phyloP scores from a whole-genome alignment of 1,140 invertebrate genomes.

The Hycleus phaleratus region DNA sequence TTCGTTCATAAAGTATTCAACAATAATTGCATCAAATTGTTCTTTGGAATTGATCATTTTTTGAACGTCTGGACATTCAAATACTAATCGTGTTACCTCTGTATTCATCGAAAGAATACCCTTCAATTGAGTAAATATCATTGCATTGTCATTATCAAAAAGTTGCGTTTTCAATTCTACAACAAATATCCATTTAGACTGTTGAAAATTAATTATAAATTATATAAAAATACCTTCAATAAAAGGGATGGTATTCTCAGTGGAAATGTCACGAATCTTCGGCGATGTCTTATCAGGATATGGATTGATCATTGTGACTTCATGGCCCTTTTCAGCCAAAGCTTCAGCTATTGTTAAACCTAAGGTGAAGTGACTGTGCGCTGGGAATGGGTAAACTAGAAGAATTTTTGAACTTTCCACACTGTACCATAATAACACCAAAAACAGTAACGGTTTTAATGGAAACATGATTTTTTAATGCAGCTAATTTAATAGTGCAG shows the following conservation, averaged over 20 bases:
- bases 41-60: conserved; percentile 23
- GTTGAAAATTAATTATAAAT: background rate
- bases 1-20: conserved; percentile 42
- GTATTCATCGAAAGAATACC: too few species aligned
- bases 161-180: background rate
- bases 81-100: too few species aligned
- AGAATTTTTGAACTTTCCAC: conserved; percentile 1
- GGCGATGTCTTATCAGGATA: conserved; percentile 30
- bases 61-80: background rate
- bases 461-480: background rate
- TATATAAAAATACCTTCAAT: background rate
- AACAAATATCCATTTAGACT: background rate
- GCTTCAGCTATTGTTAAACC: background rate
- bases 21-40: conserved; percentile 42
- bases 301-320: conserved; percentile 41
- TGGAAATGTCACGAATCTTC: conserved; percentile 1
- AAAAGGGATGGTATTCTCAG: background rate
- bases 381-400: conserved; percentile 1
- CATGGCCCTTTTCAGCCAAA: conserved; percentile 27
- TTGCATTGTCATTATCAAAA: background rate
- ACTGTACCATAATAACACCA: background rate
- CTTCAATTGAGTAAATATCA: too few species aligned
- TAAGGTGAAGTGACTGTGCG: background rate
- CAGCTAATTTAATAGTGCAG: too few species aligned
- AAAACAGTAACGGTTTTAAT: background rate